A percentile compares a stretch with the other conserved stretches of the same genome.
phyloP scores from a whole-genome alignment of 2,888 invertebrate genomes.

The Gari tellinella region DNA sequence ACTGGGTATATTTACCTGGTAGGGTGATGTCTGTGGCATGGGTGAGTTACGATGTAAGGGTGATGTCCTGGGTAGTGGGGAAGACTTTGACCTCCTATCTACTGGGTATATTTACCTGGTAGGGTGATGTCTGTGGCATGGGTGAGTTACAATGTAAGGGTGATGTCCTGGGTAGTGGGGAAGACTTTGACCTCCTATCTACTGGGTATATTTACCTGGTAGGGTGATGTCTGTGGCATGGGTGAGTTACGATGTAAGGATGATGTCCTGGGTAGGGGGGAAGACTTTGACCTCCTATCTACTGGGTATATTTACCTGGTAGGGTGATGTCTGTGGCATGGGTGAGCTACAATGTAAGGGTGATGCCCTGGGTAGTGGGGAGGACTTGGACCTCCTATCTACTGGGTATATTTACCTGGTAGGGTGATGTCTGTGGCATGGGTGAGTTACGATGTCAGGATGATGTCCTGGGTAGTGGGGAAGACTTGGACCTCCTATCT shows the following conservation, averaged over 20 bases:
- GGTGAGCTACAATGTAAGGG: slow-evolving; percentile 51
- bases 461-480: slow-evolving; percentile 52
- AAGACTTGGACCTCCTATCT: slow-evolving; percentile 42
- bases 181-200: slow-evolving; percentile 42
- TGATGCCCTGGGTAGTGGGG: slow-evolving; percentile 51
- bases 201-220: slow-evolving; percentile 2
- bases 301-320: slow-evolving; percentile 2
- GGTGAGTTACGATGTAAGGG: slow-evolving; percentile 51
- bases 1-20: slow-evolving; percentile 2
- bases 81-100: slow-evolving; percentile 42
- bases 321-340: slow-evolving; percentile 1
- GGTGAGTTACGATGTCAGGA: slow-evolving; percentile 51
- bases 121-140: slow-evolving; percentile 1
- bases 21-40: slow-evolving; percentile 1
- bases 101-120: slow-evolving; percentile 2
- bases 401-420: slow-evolving; percentile 2
- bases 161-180: slow-evolving; percentile 52
- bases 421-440: slow-evolving; percentile 1
- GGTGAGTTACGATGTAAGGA: slow-evolving; percentile 51
- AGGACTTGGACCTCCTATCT: slow-evolving; percentile 42
- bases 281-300: slow-evolving; percentile 42
- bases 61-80: slow-evolving; percentile 52
- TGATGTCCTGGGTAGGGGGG: slow-evolving; percentile 52
- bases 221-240: slow-evolving; percentile 1
- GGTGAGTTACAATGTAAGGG: slow-evolving; percentile 51